Conservation (phyloP, 2,888 invertebrate species). For the Endotricha flammealis region DNA sequence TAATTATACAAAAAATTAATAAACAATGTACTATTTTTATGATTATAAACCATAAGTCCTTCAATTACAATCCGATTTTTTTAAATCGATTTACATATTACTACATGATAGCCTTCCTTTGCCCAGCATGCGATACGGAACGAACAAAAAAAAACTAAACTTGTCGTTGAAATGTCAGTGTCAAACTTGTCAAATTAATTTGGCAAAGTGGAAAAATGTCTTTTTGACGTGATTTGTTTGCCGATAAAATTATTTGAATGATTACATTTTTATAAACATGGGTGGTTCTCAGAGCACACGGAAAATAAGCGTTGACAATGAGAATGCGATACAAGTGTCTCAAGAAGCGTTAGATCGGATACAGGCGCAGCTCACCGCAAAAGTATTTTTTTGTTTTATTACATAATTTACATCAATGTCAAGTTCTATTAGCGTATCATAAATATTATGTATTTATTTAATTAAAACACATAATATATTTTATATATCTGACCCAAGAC, state of each 20-base stretch:
- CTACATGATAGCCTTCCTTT: too few species aligned
- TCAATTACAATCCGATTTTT: too few species aligned
- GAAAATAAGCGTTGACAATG: constrained; percentile 70
- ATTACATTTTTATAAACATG: constrained; percentile 65
- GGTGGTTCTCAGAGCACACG: constrained; percentile 78
- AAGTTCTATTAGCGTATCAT: constrained; percentile 43
- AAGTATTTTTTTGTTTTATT: too few species aligned
- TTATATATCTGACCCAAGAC: too few species aligned
- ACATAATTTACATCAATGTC: constrained; percentile 70
- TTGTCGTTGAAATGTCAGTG: constrained; percentile 1
- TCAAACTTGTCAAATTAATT: constrained; percentile 4
- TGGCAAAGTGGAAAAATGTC: constrained; percentile 51
- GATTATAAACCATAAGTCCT: too few species aligned
- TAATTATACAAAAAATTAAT: too few species aligned
- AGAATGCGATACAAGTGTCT: constrained; percentile 71
- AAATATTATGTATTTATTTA: too few species aligned
- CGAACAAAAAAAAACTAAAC: too few species aligned
- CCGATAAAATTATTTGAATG: constrained; percentile 53
- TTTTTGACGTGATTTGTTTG: constrained; percentile 59
- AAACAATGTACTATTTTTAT: too few species aligned
- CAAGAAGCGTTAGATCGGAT: constrained; percentile 70
- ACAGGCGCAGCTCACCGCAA: constrained; percentile 59
- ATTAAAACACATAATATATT: too few species aligned
- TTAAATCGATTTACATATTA: too few species aligned
- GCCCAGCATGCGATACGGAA: too few species aligned